A percentile compares a stretch with the other conserved stretches of the same genome.
phyloP scores from a whole-genome alignment of 2,797 vertebrate species.

The Sebastes nivosus region DNA sequence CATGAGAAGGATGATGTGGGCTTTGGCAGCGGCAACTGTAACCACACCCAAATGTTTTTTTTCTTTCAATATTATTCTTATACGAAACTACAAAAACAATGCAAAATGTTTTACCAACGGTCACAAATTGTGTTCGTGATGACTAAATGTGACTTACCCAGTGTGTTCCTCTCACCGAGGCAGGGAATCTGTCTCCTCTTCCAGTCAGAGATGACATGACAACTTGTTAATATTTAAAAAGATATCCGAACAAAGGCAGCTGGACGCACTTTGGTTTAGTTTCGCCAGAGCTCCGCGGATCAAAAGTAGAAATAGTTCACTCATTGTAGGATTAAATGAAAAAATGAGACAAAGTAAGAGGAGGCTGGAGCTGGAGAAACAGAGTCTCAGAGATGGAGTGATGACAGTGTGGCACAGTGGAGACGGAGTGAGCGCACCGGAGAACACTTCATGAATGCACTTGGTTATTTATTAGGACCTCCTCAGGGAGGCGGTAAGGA shows the following conservation, averaged over 20 bases:
- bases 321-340: constrained; percentile 3
- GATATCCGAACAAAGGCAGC: constrained; percentile 71
- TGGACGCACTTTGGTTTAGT: constrained; percentile 33
- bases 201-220: constrained; percentile 91
- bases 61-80: background rate
- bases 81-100: background rate
- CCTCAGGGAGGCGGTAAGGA: constrained; percentile 62
- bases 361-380: background rate
- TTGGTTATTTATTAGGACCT: background rate
- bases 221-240: constrained; percentile 79
- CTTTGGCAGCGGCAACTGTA: constrained; percentile 51
- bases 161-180: constrained; percentile 80
- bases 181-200: constrained; percentile 84
- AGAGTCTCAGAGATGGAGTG: constrained; percentile 2
- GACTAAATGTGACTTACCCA: constrained; percentile 82
- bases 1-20: constrained; percentile 47
- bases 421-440: constrained; percentile 45
- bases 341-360: background rate
- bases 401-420: constrained; percentile 18
- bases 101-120: background rate
- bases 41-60: constrained; percentile 71
- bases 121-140: background rate
- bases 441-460: constrained; percentile 27
- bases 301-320: background rate
- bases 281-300: background rate